Evolutionary conservation across 1,140 invertebrate genomes (phyloP), one percentile per base, ranked within the genome.

Genomic region (Phymastichus coffea): DNA sequence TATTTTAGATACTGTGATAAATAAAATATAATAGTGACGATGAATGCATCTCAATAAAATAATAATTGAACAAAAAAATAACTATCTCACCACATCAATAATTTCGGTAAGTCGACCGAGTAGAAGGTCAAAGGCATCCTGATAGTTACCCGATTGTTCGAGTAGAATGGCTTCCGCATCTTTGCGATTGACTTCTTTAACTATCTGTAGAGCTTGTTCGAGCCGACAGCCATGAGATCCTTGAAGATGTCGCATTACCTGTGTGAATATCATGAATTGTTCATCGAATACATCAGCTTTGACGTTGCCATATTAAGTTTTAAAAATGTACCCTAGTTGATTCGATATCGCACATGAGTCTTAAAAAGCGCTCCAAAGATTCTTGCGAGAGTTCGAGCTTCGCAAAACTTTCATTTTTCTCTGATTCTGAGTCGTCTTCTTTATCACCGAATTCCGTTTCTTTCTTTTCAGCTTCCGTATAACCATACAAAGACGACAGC

Each of bases 271-370:
- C n/a, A n/a, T n/a, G n/a, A n/a, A n/a, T n/a, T n/a, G n/a, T n/a
- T n/a, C n/a, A n/a, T n/a, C n/a, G n/a, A n/a, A n/a, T n/a, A n/a
- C n/a, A n/a, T n/a, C n/a, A n/a, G n/a, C n/a, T n/a, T n/a, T n/a
- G n/a, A n/a, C n/a, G n/a, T n/a, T n/a, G n/a, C n/a, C n/a, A n/a
- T n/a, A n/a, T n/a, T n/a, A n/a, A n/a, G n/a, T n/a, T n/a, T 4
- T 2, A 59, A 47, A 26, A 57, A 67, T 63, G 65, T 41, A 76
- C 78, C 38, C 14, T 74, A 23, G 76, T 70, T 2, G 84, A 79
- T 46, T 86, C 80, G 69, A 85, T 76, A 61, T 83, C 75, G 67
- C 89, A 91, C 80, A 91, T 84, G 3, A 92, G 76, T 47, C 86
- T 81, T 43, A 93, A 81, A 68, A 88, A 86, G 57, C 76, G 77